Percentiles rank a stretch among this genome's conserved stretches.
Evolutionary conservation across 2,113 vertebrate genomes (phyloP).

Genomic region (Glareola pratincola): DNA sequence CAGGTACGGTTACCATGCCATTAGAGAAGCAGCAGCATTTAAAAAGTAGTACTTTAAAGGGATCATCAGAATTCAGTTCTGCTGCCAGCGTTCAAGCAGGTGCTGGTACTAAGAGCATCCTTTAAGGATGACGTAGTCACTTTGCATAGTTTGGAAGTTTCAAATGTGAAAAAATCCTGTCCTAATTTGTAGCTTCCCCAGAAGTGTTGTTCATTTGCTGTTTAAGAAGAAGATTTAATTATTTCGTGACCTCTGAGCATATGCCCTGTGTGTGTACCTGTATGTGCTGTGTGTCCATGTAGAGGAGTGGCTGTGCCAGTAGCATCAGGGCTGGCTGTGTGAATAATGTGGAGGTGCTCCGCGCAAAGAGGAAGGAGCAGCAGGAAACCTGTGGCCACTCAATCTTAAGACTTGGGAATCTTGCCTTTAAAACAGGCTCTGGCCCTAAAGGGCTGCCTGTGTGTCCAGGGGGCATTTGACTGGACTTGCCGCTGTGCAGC

Average conservation of each 20-base stretch:
- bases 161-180: neutral
- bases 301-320: neutral
- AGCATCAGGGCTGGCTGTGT: neutral
- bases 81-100: neutral
- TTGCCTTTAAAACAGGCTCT: neutral
- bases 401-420: neutral
- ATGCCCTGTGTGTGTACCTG: neutral
- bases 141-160: conserved; percentile 14
- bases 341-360: neutral
- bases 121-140: neutral
- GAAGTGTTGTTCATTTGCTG: neutral
- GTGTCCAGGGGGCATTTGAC: neutral
- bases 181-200: neutral
- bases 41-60: neutral
- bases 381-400: neutral
- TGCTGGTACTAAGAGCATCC: neutral
- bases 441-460: neutral
- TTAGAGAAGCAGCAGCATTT: neutral
- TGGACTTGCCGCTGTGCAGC: neutral
- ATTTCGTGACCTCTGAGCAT: neutral
- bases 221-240: neutral
- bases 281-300: rapidly evolving
- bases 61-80: neutral
- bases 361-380: neutral
- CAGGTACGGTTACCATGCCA: neutral